These are phyloP conservation scores for Pseudonaja textilis DNA, from an alignment of 2,113 vertebrate species.

Conservation along the genomic window DNA sequence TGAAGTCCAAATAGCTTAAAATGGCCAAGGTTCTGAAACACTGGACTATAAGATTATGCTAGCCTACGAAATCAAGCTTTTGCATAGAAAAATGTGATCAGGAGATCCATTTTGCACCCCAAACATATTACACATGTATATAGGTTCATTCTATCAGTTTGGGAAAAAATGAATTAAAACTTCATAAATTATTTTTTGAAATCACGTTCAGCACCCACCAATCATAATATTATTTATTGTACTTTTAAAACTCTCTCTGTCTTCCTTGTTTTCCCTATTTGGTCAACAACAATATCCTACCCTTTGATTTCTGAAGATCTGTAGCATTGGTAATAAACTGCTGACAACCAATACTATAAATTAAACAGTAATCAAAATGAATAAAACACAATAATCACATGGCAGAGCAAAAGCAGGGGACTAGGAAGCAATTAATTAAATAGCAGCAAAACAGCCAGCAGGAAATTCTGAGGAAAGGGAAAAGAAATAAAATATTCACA, in stretches of 20 bases:
- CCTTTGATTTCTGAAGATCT: conserved; percentile 2
- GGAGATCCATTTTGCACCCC: background rate
- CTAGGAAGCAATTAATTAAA: conserved; percentile 10
- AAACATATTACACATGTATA: background rate
- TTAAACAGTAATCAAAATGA: conserved; percentile 7
- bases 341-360: background rate
- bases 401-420: background rate
- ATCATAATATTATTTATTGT: background rate
- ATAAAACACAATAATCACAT: conserved; percentile 6
- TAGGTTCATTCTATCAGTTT: too few relatives aligned
- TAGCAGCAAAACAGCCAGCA: background rate
- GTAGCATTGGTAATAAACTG: background rate
- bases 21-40: background rate
- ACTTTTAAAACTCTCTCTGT: background rate
- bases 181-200: background rate
- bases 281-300: background rate
- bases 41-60: background rate
- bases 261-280: background rate
- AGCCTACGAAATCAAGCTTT: background rate
- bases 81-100: background rate
- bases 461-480: background rate
- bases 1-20: background rate
- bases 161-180: background rate
- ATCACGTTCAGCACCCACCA: background rate
- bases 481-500: background rate